Evolutionary conservation across 1,140 invertebrate genomes (phyloP), one percentile per base, ranked within the genome.

Genomic region (Himalopsyche phryganea): DNA sequence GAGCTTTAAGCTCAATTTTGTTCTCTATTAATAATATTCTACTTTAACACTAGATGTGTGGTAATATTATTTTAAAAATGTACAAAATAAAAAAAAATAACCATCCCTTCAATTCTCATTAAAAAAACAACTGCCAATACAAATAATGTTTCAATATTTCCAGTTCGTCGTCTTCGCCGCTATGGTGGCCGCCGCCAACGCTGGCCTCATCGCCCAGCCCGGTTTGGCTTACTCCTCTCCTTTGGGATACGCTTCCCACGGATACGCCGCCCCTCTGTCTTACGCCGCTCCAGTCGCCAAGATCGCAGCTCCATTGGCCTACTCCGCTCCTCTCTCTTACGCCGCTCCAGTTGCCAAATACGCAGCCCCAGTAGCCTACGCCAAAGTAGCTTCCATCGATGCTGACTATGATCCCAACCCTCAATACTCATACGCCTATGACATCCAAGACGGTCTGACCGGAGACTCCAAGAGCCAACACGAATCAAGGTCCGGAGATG

Each of bases 381-480:
- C n/a, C n/a, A n/a, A n/a, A n/a, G n/a, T n/a, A n/a, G 67, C 67
- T 38, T 63, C 69, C 59, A 58, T 69, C 33, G 67, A 72, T 53
- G 79, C 79, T 50, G 78, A 80, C 20, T 81, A 81, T 67, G 79
- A 82, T 36, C 81, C 82, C 7, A 84, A 85, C 65, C 83, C 84
- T 18, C 83, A 85, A 60, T 87, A 87, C 71, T 82, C 81, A 50
- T 87, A 83, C 65, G 78, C 80, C 41, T 86, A 86, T 62, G 83
- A 85, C 58, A 83, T 87, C 17, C 83, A 85, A 67, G 85, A 86
- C 68, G 83, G 74, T 40, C 66, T 78, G 46, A 76, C 75, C 70
- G 76, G 81, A 65, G 77, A 80, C 59, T 75, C 74, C 40, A 79
- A 80, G 70, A 74, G 68, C 57, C 74, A 78, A 49, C 71, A 76